Evolutionary conservation across 2,888 invertebrate genomes (phyloP).

Genomic region (Alsophila aescularia): DNA sequence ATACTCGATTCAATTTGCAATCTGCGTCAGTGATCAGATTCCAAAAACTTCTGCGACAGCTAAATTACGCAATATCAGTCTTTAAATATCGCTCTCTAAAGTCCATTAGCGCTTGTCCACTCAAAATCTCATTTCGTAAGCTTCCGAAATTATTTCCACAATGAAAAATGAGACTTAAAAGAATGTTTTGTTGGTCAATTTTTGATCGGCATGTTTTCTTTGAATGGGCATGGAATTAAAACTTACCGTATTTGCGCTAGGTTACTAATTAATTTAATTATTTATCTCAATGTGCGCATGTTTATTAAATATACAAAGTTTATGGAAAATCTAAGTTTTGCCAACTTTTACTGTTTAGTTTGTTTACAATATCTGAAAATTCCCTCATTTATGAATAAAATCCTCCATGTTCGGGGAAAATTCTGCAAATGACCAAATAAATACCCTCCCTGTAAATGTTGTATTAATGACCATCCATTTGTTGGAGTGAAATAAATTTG

Average conservation of each 20-base stretch:
- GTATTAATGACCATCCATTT: conserved; percentile 66
- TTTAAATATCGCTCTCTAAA: conserved; percentile 53
- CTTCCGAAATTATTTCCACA: conserved; percentile 73
- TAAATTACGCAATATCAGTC: conserved; percentile 58
- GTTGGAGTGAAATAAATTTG: conserved; percentile 72
- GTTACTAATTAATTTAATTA: conserved; percentile 82
- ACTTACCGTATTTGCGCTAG: conserved; percentile 77
- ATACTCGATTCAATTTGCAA: conserved; percentile 55
- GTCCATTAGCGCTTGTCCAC: conserved; percentile 57
- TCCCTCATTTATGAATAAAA: neutral
- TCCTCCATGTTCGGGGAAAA: neutral
- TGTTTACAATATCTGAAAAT: neutral
- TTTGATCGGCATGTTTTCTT: conserved; percentile 59
- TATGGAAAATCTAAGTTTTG: conserved; percentile 47
- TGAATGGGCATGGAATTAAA: conserved; percentile 81
- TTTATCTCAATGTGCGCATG: conserved; percentile 71
- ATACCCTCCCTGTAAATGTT: conserved; percentile 58
- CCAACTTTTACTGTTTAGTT: conserved; percentile 3
- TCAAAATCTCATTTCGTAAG: conserved; percentile 71
- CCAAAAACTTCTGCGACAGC: conserved; percentile 71
- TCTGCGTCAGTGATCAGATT: conserved; percentile 57
- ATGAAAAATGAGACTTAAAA: conserved; percentile 73
- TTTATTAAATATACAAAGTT: conserved; percentile 71
- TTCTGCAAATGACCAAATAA: conserved; percentile 15
- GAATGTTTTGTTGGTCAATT: conserved; percentile 64